Evolutionary conservation across 2,888 invertebrate genomes (phyloP).

Genomic region (Priapulus caudatus): DNA sequence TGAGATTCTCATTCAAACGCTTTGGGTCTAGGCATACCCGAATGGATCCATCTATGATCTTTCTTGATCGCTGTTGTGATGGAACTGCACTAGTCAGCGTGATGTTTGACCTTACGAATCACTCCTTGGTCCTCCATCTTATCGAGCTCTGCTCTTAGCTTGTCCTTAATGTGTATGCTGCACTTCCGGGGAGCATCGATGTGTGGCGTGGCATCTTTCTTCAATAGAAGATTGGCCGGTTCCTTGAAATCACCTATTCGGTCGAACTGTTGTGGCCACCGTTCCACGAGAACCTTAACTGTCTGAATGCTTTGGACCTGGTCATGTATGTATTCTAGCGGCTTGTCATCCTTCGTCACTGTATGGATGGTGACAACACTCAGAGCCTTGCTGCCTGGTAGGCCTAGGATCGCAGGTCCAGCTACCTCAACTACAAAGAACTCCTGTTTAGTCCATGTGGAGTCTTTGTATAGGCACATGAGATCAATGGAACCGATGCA

Average conservation of each 20-base stretch:
- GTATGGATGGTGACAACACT: conserved; percentile 14
- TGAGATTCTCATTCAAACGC: conserved; percentile 16
- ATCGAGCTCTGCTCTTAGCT: conserved; percentile 7
- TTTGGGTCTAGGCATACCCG: conserved; percentile 13
- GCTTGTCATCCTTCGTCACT: background rate
- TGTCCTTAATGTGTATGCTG: background rate
- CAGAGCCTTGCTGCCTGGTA: conserved; percentile 9
- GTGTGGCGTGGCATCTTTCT: background rate
- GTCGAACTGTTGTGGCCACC: conserved; percentile 5
- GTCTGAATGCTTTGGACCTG: background rate
- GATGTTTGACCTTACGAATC: conserved; percentile 12
- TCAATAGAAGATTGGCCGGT: background rate
- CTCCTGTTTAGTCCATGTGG: background rate
- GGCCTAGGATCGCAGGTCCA: conserved; percentile 15
- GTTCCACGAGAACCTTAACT: background rate
- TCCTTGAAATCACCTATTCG: background rate
- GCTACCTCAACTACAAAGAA: conserved; percentile 17
- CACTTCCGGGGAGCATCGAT: background rate
- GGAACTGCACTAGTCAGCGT: conserved; percentile 13
- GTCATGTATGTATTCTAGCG: background rate
- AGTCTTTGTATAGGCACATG: too few species aligned
- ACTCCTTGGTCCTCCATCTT: conserved; percentile 13
- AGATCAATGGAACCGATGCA: too few species aligned
- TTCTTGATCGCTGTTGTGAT: conserved; percentile 10
- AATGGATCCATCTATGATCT: conserved; percentile 9